Evolutionary conservation across 2,888 invertebrate genomes (phyloP).

Genomic region (Drosophila sordidula): DNA sequence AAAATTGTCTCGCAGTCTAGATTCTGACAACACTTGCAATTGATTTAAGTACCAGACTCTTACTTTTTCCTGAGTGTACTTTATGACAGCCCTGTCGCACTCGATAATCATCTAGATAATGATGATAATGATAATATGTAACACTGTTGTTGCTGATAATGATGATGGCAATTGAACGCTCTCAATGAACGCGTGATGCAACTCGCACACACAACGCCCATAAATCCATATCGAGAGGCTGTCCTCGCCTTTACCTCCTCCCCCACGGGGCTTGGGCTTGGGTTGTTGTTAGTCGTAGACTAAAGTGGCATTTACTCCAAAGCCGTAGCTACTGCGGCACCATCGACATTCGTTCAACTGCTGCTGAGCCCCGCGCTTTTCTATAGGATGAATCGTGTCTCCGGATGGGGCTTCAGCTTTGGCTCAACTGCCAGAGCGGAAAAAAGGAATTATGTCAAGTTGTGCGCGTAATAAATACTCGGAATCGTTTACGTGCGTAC

Average conservation of each 20-base stretch:
- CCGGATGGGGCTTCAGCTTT: conserved; percentile 20
- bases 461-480: conserved; percentile 81
- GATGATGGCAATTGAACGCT: conserved; percentile 62
- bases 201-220: conserved; percentile 48
- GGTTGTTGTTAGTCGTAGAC: conserved; percentile 14
- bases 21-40: too few relatives aligned
- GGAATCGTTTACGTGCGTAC: conserved; percentile 79
- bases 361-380: conserved; percentile 32
- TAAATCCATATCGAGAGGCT: conserved; percentile 76
- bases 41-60: neutral
- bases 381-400: conserved; percentile 11
- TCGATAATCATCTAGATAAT: conserved; percentile 36
- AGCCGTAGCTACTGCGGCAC: conserved; percentile 15
- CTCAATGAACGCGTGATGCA: conserved; percentile 46
- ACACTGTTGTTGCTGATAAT: conserved; percentile 26
- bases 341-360: conserved; percentile 54
- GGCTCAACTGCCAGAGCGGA: conserved; percentile 63
- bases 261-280: neutral
- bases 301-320: conserved; percentile 44
- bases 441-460: conserved; percentile 81
- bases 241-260: neutral
- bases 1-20: too few relatives aligned
- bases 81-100: conserved; percentile 18
- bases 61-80: neutral
- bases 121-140: conserved; percentile 29